Evolutionary conservation across 2,113 vertebrate species (phyloP).

Genomic region (Tiliqua scincoides): DNA sequence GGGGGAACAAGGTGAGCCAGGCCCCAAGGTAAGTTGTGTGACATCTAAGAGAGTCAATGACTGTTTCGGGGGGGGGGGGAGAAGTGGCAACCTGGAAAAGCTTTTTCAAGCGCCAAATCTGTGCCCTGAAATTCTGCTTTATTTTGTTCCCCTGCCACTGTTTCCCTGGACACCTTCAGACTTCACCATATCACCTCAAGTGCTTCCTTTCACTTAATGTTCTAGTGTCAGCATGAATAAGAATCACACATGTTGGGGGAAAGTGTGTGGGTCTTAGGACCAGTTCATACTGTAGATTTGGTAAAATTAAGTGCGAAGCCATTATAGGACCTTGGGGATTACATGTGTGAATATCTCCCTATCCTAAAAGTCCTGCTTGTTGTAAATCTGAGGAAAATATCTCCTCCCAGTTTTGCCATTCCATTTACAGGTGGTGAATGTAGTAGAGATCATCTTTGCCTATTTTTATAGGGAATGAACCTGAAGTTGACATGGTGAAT

Average conservation of each 20-base stretch:
- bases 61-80: background rate
- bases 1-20: constrained; percentile 86
- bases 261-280: background rate
- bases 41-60: background rate
- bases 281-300: too few species aligned
- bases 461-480: background rate
- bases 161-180: background rate
- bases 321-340: background rate
- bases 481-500: background rate
- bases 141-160: background rate
- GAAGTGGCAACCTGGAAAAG: background rate
- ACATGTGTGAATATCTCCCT: background rate
- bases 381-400: background rate
- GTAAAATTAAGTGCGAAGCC: background rate
- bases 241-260: background rate
- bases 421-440: too few species aligned
- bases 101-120: background rate
- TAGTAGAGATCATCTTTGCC: too few species aligned
- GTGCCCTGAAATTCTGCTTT: background rate
- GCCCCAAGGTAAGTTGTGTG: constrained; percentile 82
- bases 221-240: too few species aligned
- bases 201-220: too few species aligned
- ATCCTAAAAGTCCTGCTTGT: background rate
- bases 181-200: background rate
- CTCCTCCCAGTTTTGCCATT: too few species aligned